Evolutionary conservation across 2,113 vertebrate genomes (phyloP), one percentile per base, ranked within the genome.

Genomic region (Myotis lucifugus): DNA sequence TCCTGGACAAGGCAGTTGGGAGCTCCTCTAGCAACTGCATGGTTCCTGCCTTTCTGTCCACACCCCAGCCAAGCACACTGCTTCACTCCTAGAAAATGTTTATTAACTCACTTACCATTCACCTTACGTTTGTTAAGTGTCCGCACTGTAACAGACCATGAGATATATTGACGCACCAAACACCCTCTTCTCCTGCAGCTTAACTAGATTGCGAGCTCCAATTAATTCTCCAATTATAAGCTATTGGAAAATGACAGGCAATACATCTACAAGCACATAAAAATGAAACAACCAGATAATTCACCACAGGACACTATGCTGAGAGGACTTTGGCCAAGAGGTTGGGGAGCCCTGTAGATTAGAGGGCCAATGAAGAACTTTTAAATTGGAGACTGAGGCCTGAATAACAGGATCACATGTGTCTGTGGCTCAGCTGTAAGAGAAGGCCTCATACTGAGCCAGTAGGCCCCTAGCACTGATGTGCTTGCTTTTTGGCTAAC

Each of bases 381-480:
- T 85, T 88, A 84, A 77, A 78, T 6, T 14, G n/a, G 42, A 77
- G 10, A n/a, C 74, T 81, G 54, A 50, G 14, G 25, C 10, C 32
- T 23, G 25, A 59, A 32, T 42, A 52, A 15, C 32, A 42, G 27
- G 6, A 34, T 12, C 56, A 69, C 64, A 40, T 0, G 9, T 48
- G 46, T 3, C 29, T 56, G 29, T 12, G 42, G 19, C 11, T n/a
- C 67, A 29, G 27, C 0, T 10, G 6, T 32, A 18, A 5, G 15
- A 56, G 40, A 9, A 74, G 19, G 1, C n/a, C 48, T 50, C 6
- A 21, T 19, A 61, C 25, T 40, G 42, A 46, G 18, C 12, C 52
- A 25, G 40, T 9, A 17, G 37, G 11, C 5, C 1, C 1, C 17
- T n/a, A 18, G 7, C 4, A 6, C 23, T 4, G 4, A 21, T 27